A percentile compares a stretch with the other conserved stretches of the same genome.
These are phyloP conservation scores for Pionites leucogaster DNA, from an alignment of 2,113 vertebrate species.

Conservation along the genomic window DNA sequence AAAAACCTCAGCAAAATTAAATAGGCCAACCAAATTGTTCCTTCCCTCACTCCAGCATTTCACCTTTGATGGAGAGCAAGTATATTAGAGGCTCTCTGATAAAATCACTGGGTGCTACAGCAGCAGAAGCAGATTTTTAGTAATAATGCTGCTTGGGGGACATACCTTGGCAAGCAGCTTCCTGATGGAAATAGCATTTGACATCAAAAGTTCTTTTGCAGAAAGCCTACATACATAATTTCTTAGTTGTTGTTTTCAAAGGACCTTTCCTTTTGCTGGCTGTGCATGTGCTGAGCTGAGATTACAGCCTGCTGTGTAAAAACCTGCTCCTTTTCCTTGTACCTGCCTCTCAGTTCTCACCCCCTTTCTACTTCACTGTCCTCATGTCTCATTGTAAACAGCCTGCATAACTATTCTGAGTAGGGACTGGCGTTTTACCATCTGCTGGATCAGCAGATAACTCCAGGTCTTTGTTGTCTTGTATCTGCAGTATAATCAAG, in stretches of 20 bases:
- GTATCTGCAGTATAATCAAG: not conserved
- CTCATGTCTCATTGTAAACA: rapidly evolving
- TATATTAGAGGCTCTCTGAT: not conserved
- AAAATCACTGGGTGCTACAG: not conserved
- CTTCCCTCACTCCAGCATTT: not conserved
- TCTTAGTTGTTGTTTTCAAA: constrained; percentile 25
- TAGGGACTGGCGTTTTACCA: not conserved
- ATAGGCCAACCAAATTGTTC: not conserved
- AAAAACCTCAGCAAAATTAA: not conserved
- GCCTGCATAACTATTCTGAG: not conserved
- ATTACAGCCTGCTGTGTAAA: constrained; percentile 2
- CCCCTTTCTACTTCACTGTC: not conserved
- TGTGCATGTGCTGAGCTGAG: constrained; percentile 31
- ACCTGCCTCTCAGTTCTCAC: not conserved
- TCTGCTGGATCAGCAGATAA: not conserved
- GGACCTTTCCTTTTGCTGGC: not conserved
- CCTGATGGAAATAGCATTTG: constrained; percentile 24
- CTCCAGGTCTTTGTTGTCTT: not conserved
- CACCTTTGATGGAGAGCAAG: not conserved
- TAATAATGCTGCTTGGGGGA: not conserved
- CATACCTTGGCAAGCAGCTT: constrained; percentile 25
- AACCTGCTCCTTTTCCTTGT: not conserved
- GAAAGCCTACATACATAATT: not conserved
- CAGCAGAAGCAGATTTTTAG: not conserved
- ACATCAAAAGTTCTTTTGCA: constrained; percentile 15